phyloP scores from a whole-genome alignment of 2,113 vertebrate species.

The Tinamus guttatus region DNA sequence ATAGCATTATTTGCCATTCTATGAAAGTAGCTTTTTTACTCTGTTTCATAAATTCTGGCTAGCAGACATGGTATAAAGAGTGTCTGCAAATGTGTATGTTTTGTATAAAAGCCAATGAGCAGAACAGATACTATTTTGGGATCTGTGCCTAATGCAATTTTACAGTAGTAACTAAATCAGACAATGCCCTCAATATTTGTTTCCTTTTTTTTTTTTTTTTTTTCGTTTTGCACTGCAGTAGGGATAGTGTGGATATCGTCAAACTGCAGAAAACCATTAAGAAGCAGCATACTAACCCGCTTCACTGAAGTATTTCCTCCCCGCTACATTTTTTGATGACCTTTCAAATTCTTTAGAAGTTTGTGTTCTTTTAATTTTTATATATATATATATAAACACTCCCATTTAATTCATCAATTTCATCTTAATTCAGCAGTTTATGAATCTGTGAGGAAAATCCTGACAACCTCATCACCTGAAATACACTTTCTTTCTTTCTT shows the following conservation, averaged over 20 bases:
- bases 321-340: background rate
- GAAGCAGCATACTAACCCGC: background rate
- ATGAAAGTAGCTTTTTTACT: background rate
- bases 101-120: conserved; percentile 13
- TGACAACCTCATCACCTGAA: background rate
- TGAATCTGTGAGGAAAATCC: conserved; percentile 13
- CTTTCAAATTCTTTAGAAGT: background rate
- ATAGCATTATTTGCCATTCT: background rate
- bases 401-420: background rate
- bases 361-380: background rate
- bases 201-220: conserved; percentile 1
- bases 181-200: background rate
- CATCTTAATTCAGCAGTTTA: background rate
- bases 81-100: background rate
- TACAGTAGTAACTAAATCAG: conserved; percentile 21
- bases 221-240: background rate
- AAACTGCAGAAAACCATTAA: background rate
- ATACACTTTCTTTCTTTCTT: background rate
- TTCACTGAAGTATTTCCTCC: conserved; percentile 1
- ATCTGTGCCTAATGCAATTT: conserved; percentile 35
- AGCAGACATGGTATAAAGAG: background rate
- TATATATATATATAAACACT: background rate
- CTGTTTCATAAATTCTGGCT: background rate
- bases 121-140: conserved; percentile 8
- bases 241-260: background rate